Base-by-base conservation (phyloP, 2,797 vertebrate genomes). In the Enteromius fasciolatus region DNA sequence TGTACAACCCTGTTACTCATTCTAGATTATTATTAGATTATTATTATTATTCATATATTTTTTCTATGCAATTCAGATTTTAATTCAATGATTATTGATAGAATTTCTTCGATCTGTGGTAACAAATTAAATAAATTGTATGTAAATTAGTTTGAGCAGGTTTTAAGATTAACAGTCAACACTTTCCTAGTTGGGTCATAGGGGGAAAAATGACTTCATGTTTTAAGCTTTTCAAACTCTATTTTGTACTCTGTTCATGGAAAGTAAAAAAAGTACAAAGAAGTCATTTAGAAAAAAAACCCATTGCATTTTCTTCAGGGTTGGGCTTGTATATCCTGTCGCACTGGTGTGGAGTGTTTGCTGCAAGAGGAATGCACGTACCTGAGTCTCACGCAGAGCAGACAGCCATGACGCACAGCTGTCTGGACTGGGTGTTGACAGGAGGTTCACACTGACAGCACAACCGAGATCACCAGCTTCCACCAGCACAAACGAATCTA, bases 401-500 rank as follows among this genome's bases (percentile, higher is more conserved):
- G 94, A 89, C 74, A 95, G 87, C 96, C 96, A 97, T 23, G 28
- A 87, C 31, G 88, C 78, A 50, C 95, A 89, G 61, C 88, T 92
- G 4, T 94, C 87, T 39, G 92, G 3, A 15, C 88, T 93, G 81
- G 94, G 86, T 54, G 95, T 89, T 33, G 90, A 86, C 75, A 96
- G 91, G 2, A 90, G 89, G 87, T 95, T 91, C 50, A 95, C 92
- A 18, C 92, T 95, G 85, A 93, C 92, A 15, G 90, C 90, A 54
- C 94, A 95, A 82, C 88, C 90, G 59, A 96, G 93, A 80, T 96
- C 95, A 9, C 94, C 94, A 3, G 93, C 91, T 83, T 95, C 93
- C 84, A 96, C 92, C 1, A 95, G 84, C 86, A 96, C 88, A 91
- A 97, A 96, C 7, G 94, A 95, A 87, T 86, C 96, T 97, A 61